These are phyloP conservation scores for Tetrax tetrax DNA, from an alignment of 2,113 vertebrate genomes.

Conservation along the genomic window DNA sequence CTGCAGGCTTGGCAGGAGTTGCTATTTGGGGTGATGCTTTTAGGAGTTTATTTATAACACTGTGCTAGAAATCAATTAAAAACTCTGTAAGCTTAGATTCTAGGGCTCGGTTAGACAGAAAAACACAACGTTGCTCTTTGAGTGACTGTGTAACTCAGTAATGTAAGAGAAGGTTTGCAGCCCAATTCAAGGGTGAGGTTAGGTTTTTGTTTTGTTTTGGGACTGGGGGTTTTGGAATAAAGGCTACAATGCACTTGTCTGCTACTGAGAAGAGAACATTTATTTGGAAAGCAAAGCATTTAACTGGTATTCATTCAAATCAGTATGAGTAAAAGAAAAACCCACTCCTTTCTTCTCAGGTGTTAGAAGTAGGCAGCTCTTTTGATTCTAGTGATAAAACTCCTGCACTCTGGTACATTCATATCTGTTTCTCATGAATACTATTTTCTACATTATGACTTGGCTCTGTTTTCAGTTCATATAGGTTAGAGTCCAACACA, in stretches of 20 bases:
- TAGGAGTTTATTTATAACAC: neutral
- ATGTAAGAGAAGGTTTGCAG: neutral
- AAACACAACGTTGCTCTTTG: neutral
- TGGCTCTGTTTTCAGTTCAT: neutral
- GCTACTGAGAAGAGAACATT: neutral
- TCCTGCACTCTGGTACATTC: neutral
- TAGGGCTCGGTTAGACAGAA: neutral
- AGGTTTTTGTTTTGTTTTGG: neutral
- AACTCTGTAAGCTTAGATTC: neutral
- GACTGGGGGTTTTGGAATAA: neutral
- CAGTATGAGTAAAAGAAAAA: neutral
- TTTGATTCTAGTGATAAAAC: neutral
- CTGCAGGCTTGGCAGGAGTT: slow-evolving; percentile 1
- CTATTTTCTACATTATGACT: neutral
- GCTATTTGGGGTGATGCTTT: neutral
- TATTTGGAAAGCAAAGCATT: neutral
- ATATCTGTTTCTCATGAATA: neutral
- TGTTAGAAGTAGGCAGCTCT: neutral
- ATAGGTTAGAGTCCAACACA: neutral
- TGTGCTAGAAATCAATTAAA: neutral
- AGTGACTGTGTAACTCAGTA: neutral
- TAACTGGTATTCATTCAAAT: neutral
- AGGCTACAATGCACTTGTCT: neutral
- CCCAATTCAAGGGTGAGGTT: neutral
- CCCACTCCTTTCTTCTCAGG: neutral